Percentiles rank a stretch among this genome's conserved stretches.
Evolutionary conservation across 2,797 vertebrate species (phyloP).

Genomic region (Phoeniculus purpureus): DNA sequence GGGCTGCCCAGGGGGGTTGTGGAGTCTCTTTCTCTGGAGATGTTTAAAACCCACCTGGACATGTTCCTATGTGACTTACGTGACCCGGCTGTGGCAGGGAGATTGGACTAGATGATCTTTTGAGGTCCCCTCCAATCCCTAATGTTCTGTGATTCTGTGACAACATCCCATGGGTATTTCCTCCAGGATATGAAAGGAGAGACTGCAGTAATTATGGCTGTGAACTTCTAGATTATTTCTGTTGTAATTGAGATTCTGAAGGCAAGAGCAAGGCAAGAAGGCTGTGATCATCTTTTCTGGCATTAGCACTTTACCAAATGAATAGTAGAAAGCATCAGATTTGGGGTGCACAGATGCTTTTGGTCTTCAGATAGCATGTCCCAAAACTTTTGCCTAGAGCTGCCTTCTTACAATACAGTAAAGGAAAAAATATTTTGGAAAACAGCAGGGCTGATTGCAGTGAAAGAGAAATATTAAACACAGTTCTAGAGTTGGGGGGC

Average conservation of each 20-base stretch:
- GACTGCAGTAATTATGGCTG: neutral
- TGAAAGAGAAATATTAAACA: constrained; percentile 37
- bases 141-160: too few species aligned
- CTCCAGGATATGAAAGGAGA: neutral
- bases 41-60: too few species aligned
- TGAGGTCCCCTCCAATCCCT: too few species aligned
- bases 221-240: neutral
- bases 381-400: neutral
- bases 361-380: neutral
- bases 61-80: too few species aligned
- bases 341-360: neutral
- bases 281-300: neutral
- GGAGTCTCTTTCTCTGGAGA: too few species aligned
- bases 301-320: neutral
- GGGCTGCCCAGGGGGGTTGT: too few species aligned
- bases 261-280: neutral
- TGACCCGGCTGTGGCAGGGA: too few species aligned
- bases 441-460: neutral
- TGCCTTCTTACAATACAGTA: neutral
- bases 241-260: neutral
- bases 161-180: neutral
- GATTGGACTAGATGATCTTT: too few species aligned
- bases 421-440: neutral
- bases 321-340: neutral
- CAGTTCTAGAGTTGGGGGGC: constrained; percentile 35